Percentiles rank a stretch among this genome's conserved stretches.
phyloP scores from a whole-genome alignment of 2,113 vertebrate species.

The Barbus barbus region DNA sequence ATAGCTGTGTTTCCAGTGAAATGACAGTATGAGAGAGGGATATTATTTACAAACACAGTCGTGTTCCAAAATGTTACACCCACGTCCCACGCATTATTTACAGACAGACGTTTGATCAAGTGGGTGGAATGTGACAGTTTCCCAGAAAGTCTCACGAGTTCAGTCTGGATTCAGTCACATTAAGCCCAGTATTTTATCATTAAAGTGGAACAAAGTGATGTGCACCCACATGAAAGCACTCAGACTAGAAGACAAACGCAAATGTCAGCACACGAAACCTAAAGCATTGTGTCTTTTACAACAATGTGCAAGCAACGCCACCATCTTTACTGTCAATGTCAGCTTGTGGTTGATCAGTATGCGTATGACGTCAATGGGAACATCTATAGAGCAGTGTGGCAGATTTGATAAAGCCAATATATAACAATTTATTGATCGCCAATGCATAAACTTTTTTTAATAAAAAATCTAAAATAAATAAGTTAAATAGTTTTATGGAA shows the following conservation, averaged over 20 bases:
- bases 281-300: background rate
- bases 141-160: background rate
- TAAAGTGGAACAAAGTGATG: background rate
- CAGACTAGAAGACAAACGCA: background rate
- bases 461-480: too few species aligned
- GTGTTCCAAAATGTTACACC: background rate
- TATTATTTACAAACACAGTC: conserved; percentile 45
- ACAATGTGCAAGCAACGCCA: background rate
- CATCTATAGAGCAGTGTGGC: background rate
- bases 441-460: too few species aligned
- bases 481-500: too few species aligned
- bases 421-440: background rate
- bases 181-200: background rate
- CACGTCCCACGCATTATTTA: conserved; percentile 5
- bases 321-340: background rate
- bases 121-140: background rate
- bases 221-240: background rate
- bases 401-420: too few species aligned
- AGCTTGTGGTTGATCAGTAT: background rate
- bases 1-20: conserved; percentile 34
- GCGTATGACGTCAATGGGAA: background rate
- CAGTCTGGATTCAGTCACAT: background rate
- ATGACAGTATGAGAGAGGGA: background rate
- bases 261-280: background rate
- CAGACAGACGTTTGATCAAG: background rate